These are phyloP conservation scores for Vireo griseus DNA, from an alignment of 2,797 vertebrate species.

Conservation along the genomic window DNA sequence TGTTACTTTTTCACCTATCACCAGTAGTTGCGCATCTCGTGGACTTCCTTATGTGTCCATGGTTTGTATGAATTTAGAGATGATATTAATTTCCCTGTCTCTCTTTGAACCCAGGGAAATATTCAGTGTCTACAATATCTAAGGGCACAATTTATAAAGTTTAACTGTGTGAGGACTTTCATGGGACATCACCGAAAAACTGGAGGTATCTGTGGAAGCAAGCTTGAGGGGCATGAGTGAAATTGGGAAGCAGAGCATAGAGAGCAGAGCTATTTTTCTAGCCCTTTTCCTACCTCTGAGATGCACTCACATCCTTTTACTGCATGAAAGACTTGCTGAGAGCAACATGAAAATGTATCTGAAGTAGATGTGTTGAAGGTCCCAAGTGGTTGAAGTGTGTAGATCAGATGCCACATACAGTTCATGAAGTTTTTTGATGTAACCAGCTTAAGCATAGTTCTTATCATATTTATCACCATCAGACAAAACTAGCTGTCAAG, in stretches of 20 bases:
- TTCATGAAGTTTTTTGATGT: background rate
- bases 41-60: background rate
- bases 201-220: background rate
- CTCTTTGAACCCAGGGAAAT: background rate
- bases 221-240: background rate
- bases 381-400: background rate
- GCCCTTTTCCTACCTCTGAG: background rate
- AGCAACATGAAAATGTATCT: background rate
- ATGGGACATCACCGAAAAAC: background rate
- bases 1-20: background rate
- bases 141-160: background rate
- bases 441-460: background rate
- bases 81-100: background rate
- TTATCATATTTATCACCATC: background rate
- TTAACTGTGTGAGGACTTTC: background rate
- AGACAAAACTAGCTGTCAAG: background rate
- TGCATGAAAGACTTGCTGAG: background rate
- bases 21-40: fast-evolving
- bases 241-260: background rate
- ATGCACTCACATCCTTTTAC: background rate
- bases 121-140: background rate
- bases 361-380: background rate
- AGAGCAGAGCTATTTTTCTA: background rate
- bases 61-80: background rate
- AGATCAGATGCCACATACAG: background rate